Evolutionary conservation across 2,888 invertebrate species (phyloP).

Genomic region (Sinodicranocentrus sp.): DNA sequence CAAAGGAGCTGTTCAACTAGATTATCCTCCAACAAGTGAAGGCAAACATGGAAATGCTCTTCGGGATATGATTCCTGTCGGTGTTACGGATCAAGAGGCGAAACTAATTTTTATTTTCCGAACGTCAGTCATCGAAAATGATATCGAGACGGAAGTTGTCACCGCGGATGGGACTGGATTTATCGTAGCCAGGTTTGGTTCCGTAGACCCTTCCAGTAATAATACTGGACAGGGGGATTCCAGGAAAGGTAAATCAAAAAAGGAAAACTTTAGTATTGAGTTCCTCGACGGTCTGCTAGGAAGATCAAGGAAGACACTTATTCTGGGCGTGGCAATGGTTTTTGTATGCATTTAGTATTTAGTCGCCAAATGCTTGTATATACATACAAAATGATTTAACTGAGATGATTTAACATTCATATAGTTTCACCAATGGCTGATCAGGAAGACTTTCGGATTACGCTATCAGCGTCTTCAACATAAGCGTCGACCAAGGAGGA

Average conservation of each 20-base stretch:
- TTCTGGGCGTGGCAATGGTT: constrained; percentile 39
- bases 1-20: constrained; percentile 27
- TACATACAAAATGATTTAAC: not conserved
- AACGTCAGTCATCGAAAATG: not conserved
- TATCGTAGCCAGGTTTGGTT: constrained; percentile 43
- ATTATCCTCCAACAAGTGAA: constrained; percentile 33
- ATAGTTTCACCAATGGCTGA: constrained; percentile 51
- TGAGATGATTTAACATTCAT: not conserved
- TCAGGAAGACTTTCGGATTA: constrained; percentile 21
- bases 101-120: constrained; percentile 50
- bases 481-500: not conserved
- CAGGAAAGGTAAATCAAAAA: not conserved
- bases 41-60: constrained; percentile 26
- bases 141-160: constrained; percentile 23
- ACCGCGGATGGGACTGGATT: constrained; percentile 54
- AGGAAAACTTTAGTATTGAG: constrained; percentile 32
- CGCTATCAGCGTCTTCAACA: not conserved
- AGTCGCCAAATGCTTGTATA: too few relatives aligned
- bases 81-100: constrained; percentile 19
- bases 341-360: constrained; percentile 24
- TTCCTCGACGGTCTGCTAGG: constrained; percentile 30
- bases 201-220: not conserved
- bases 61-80: constrained; percentile 36
- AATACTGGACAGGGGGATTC: too few relatives aligned
- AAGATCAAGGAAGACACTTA: constrained; percentile 39